Conservation (phyloP, 2,113 vertebrate species). For the Cebidichthys violaceus region DNA sequence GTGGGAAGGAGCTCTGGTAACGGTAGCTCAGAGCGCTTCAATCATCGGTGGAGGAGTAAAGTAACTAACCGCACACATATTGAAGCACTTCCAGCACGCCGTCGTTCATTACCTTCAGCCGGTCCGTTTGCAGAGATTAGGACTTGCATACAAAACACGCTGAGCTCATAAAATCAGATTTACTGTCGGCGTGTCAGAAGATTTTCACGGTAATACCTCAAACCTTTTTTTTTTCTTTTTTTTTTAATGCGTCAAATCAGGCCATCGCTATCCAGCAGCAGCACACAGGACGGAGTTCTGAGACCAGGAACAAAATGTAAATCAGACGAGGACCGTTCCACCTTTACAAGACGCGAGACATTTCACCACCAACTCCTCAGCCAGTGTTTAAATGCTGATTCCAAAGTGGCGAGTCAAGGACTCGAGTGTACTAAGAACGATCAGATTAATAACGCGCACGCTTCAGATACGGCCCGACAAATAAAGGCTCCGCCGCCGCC, state of each 20-base stretch:
- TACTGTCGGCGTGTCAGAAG: constrained; percentile 18
- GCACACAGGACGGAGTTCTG: not conserved
- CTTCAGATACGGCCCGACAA: not conserved
- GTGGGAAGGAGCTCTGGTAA: too few relatives aligned
- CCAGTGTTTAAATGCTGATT: not conserved
- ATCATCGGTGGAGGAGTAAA: not conserved
- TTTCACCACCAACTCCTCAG: not conserved
- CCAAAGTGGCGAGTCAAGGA: constrained; percentile 11
- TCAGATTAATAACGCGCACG: not conserved
- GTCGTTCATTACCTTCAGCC: not conserved
- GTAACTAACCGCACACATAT: not conserved
- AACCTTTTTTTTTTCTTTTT: not conserved
- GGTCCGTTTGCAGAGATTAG: not conserved
- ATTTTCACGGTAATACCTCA: not conserved
- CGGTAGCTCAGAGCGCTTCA: not conserved
- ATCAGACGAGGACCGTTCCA: not conserved
- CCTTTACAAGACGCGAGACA: not conserved
- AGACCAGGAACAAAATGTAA: constrained; percentile 2
- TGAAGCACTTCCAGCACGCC: not conserved
- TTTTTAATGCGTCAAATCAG: not conserved
- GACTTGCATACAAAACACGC: constrained; percentile 9
- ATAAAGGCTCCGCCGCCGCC: constrained; percentile 53
- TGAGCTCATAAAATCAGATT: constrained; percentile 20
- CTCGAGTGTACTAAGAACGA: not conserved
- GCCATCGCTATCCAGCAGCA: not conserved